phyloP scores from a whole-genome alignment of 2,888 invertebrate genomes.

The Camptogramma bilineatum region DNA sequence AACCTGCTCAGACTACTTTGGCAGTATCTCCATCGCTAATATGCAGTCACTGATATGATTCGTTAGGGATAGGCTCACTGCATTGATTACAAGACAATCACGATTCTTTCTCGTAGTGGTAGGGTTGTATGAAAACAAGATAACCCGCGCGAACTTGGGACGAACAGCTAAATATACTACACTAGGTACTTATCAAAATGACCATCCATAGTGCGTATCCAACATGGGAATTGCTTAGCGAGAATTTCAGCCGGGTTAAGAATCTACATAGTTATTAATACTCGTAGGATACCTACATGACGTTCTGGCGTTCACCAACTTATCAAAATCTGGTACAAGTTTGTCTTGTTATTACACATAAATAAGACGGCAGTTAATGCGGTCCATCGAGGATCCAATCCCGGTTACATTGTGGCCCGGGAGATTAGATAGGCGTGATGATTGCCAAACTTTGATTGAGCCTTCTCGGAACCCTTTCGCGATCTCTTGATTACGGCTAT shows the following conservation, averaged over 20 bases:
- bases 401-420: slow-evolving; percentile 75
- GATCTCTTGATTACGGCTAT: slow-evolving; percentile 71
- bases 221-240: neutral
- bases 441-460: slow-evolving; percentile 84
- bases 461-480: slow-evolving; percentile 73
- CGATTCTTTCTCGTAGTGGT: too few relatives aligned
- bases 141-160: too few relatives aligned
- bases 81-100: too few relatives aligned
- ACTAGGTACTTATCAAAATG: too few relatives aligned
- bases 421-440: slow-evolving; percentile 81
- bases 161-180: too few relatives aligned
- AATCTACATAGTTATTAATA: neutral
- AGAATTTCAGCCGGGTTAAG: neutral
- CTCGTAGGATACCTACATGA: too few relatives aligned
- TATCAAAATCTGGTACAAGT: slow-evolving; percentile 14
- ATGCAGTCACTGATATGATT: too few relatives aligned
- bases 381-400: slow-evolving; percentile 71
- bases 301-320: slow-evolving; percentile 5
- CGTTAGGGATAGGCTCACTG: too few relatives aligned
- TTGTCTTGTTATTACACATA: slow-evolving; percentile 68
- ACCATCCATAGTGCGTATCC: neutral
- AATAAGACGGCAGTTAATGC: slow-evolving; percentile 72
- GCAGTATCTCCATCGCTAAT: too few relatives aligned
- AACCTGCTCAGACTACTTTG: neutral
- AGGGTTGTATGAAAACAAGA: too few relatives aligned